These are phyloP conservation scores for Aythya baeri DNA, from an alignment of 2,113 vertebrate species.

Conservation along the genomic window DNA sequence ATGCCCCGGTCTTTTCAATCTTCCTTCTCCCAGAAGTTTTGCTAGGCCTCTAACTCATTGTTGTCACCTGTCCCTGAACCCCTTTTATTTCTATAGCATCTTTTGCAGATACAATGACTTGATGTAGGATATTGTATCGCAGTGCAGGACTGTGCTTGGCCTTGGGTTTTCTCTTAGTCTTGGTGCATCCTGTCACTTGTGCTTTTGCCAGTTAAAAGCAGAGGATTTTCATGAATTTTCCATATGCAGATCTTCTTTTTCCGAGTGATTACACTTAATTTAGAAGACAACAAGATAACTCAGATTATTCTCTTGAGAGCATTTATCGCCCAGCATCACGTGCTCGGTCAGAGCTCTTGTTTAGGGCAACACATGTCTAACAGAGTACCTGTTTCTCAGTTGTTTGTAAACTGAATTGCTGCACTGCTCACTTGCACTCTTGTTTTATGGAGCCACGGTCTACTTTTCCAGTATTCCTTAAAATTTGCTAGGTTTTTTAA, in stretches of 20 bases:
- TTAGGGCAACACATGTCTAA: neutral
- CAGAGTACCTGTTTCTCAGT: neutral
- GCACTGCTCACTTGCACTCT: neutral
- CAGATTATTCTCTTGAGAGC: neutral
- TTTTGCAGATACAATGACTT: neutral
- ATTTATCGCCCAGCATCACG: fast-evolving
- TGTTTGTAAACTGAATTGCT: neutral
- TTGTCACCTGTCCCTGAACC: slow-evolving; percentile 4
- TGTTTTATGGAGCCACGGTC: neutral
- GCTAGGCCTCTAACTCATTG: neutral
- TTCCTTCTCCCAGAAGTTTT: neutral
- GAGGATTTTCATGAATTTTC: neutral
- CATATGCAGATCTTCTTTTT: neutral
- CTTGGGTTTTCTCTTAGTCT: neutral
- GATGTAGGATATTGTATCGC: neutral
- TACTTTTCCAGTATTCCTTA: neutral
- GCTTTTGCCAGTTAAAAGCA: neutral
- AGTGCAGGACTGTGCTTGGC: neutral
- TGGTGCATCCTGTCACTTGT: neutral
- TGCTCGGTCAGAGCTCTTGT: neutral
- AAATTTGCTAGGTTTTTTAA: neutral
- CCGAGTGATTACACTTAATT: neutral
- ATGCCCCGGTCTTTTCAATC: neutral
- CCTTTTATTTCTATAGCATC: neutral
- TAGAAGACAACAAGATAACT: neutral